phyloP scores from a whole-genome alignment of 2,797 vertebrate genomes.

The Lutjanus argentimaculatus region DNA sequence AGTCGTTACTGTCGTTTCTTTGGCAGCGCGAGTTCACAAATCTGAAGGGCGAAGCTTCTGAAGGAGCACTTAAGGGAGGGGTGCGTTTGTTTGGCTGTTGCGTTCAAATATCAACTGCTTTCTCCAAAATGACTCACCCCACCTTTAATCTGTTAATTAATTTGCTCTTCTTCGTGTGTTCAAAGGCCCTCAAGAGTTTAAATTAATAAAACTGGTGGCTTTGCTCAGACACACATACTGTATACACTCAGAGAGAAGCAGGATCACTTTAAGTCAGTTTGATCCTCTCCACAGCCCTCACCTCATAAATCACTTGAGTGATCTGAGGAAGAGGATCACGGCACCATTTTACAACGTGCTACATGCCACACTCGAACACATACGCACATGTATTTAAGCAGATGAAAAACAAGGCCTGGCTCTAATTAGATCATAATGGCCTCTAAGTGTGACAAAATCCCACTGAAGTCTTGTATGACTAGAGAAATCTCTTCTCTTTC shows the following conservation, averaged over 20 bases:
- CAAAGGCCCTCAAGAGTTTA: not conserved
- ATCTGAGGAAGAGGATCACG: slow-evolving; percentile 42
- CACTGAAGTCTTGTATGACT: slow-evolving; percentile 28
- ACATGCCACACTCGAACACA: slow-evolving; percentile 3
- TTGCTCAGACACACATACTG: slow-evolving; percentile 13
- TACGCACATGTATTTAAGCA: slow-evolving; percentile 6
- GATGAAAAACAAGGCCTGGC: slow-evolving; percentile 35
- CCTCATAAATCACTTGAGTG: slow-evolving; percentile 50
- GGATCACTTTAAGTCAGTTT: slow-evolving; percentile 43
- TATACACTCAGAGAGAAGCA: slow-evolving; percentile 4
- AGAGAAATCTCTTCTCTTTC: slow-evolving; percentile 21
- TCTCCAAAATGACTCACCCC: too few species aligned
- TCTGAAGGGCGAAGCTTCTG: too few species aligned
- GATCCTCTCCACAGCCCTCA: slow-evolving; percentile 44
- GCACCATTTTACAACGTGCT: slow-evolving; percentile 39
- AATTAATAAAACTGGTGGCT: slow-evolving; percentile 1
- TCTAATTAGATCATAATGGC: slow-evolving; percentile 50
- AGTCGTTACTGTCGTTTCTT: too few species aligned
- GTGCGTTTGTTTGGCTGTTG: too few species aligned
- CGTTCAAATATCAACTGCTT: too few species aligned
- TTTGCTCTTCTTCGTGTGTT: not conserved
- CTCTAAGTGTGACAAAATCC: slow-evolving; percentile 53
- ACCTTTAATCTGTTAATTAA: not conserved
- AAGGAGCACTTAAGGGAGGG: too few species aligned
- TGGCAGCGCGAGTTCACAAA: too few species aligned